Conservation (phyloP, 2,797 vertebrate genomes). For the Cyclopterus lumpus region DNA sequence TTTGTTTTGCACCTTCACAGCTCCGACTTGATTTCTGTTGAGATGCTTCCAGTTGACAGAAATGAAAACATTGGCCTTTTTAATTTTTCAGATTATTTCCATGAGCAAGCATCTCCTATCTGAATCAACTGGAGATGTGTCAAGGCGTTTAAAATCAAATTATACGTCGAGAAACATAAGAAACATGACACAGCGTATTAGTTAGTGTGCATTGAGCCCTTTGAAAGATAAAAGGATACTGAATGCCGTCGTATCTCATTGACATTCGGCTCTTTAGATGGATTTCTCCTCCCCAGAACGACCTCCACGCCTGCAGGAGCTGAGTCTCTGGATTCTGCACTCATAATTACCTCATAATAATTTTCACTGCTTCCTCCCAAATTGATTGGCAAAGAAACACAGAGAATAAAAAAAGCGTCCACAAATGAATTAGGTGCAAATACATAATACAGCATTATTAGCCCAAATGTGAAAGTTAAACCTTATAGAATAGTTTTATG, state of each 20-base stretch:
- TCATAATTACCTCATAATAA: background rate
- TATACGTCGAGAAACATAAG: background rate
- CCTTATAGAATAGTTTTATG: background rate
- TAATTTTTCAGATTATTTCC: background rate
- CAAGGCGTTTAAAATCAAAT: background rate
- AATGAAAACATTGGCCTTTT: background rate
- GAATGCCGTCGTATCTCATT: slow-evolving; percentile 8
- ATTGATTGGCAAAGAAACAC: accelerated
- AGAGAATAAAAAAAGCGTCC: background rate
- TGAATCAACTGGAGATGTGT: background rate
- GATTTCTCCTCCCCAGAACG: slow-evolving; percentile 13
- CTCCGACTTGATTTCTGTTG: background rate
- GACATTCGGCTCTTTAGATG: slow-evolving; percentile 15
- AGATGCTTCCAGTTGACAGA: background rate
- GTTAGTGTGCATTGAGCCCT: background rate
- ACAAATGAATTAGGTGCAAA: background rate
- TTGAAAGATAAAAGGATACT: background rate
- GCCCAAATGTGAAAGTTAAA: background rate
- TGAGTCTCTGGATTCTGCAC: slow-evolving; percentile 8
- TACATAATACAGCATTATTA: background rate
- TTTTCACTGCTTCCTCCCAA: background rate
- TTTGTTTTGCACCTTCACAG: slow-evolving; percentile 8
- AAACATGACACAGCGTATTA: background rate
- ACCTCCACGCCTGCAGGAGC: slow-evolving; percentile 24
- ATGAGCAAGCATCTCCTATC: background rate